Evolutionary conservation across 2,888 invertebrate genomes (phyloP), one percentile per base, ranked within the genome.

Genomic region (Drosophila atripex): DNA sequence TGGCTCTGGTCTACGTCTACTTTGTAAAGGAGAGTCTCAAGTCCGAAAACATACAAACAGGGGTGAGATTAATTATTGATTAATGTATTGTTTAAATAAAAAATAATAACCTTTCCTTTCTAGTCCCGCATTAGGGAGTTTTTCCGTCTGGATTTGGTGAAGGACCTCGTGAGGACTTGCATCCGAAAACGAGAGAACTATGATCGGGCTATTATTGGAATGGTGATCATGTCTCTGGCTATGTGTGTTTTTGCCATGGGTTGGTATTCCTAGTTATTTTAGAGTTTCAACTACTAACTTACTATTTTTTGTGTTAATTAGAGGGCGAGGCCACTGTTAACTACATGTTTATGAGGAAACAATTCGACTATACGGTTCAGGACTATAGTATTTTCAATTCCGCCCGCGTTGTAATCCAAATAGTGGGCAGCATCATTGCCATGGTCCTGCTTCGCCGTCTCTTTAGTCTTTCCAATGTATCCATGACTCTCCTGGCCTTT

Each of bases 351-450:
- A 77, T 91, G 43, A 86, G 91, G 3, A 85, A 90, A 56, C 77
- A 90, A 57, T 92, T 91, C 64, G 83, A 86, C 45, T 92, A 91
- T 90, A 90, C 90, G 1, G 76, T 91, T 35, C 87, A 89, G 66
- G 89, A 91, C 43, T 90, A 86, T 18, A 91, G 86, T 28, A 60
- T 88, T 0, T 92, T 89, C 43, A 89, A 87, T 35, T 94, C 94
- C 1, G 88, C 92, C 0, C 92, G 91, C 35, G 93, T 93, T 7
- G 78, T 93, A 0, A 89, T 94, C 25, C 91, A 93, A 28, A 93
- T 94, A 56, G 32, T 93, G 16, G 95, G 95, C 0, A 93, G 93
- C 4, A 87, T 94, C 69, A 30, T 94, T 14, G 94, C 94, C 5
- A 92, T 94, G 18, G 91, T 92, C 57, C 21, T 95, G 12, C 82